phyloP scores from a whole-genome alignment of 2,113 vertebrate genomes.

The Leptodactylus fuscus region DNA sequence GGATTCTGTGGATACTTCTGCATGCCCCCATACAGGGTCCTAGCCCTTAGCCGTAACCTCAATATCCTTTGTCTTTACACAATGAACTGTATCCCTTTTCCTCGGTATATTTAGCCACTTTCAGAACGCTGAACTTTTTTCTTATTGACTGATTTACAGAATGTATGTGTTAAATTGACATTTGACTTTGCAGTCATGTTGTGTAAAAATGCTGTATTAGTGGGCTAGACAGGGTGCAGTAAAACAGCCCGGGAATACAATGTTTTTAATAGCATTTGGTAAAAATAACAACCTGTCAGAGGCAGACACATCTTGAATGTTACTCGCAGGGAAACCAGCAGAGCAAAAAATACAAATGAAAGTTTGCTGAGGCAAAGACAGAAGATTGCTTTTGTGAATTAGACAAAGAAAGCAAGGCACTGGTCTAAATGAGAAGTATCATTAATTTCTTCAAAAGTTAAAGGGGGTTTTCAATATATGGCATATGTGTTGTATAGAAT shows the following conservation, averaged over 20 bases:
- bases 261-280: constrained; percentile 56
- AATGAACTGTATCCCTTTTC: too few species aligned
- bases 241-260: constrained; percentile 45
- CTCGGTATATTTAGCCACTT: neutral
- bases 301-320: constrained; percentile 48
- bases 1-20: too few species aligned
- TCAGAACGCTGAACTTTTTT: neutral
- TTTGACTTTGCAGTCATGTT: constrained; percentile 29
- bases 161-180: constrained; percentile 28
- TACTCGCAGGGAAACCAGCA: constrained; percentile 43
- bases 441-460: neutral
- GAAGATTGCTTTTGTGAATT: constrained; percentile 50
- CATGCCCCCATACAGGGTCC: too few species aligned
- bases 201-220: constrained; percentile 37
- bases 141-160: constrained; percentile 37
- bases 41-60: too few species aligned
- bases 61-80: too few species aligned
- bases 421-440: neutral
- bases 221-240: neutral
- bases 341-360: constrained; percentile 52
- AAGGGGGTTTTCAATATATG: neutral
- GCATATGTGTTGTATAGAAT: neutral
- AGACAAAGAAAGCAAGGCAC: constrained; percentile 28
- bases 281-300: constrained; percentile 58
- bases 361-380: constrained; percentile 42